Base-by-base conservation (phyloP, 2,888 invertebrate species). In the Tribolium freemani region DNA sequence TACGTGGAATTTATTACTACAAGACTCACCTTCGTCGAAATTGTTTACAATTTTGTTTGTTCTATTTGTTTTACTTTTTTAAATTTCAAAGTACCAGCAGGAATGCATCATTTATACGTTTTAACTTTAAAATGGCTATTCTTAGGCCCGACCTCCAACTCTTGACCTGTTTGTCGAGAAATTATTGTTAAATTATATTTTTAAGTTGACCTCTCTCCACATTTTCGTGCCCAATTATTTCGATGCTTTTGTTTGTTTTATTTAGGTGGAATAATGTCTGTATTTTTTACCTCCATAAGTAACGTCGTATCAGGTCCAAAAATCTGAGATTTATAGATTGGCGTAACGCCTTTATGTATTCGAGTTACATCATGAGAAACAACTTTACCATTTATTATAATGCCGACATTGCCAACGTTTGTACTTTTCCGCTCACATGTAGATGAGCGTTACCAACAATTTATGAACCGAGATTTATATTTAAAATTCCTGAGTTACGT, bases 241-340 rank as follows among this genome's bases (percentile, higher is more conserved):
- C 5, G 3, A 26, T 16, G 16, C 26, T 5, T 26, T 26, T 26
- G 3, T 45, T 45, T 45, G 8, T 45, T 45, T 45, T 45, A 45
- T 45, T 45, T 45, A 45, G 5, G 26, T 3, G 26, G 26, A 26
- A 26, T 26, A 26, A 26, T 38, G 8, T 38, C n/a, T 38, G n/a
- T n/a, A 38, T 38, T 38, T 38, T 48, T 48, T 16, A 13, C 10
- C 48, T 26, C 5, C 26, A 26, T 26, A 26, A 26, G 26, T 26
- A 26, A 48, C 6, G 48, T 13, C 3, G 11, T 48, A 48, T 48
- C 48, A 48, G 4, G 11, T 48, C 48, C 6, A 48, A 10, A 56
- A 56, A 56, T 56, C 54, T 56, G 31, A n/a, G n/a, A 56, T 56
- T 56, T 56, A 56, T 56, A 56, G 10, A 56, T 31, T 16, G 54